Percentiles rank a stretch among this genome's conserved stretches.
phyloP scores from a whole-genome alignment of 2,113 vertebrate species.

The Mus pahari region DNA sequence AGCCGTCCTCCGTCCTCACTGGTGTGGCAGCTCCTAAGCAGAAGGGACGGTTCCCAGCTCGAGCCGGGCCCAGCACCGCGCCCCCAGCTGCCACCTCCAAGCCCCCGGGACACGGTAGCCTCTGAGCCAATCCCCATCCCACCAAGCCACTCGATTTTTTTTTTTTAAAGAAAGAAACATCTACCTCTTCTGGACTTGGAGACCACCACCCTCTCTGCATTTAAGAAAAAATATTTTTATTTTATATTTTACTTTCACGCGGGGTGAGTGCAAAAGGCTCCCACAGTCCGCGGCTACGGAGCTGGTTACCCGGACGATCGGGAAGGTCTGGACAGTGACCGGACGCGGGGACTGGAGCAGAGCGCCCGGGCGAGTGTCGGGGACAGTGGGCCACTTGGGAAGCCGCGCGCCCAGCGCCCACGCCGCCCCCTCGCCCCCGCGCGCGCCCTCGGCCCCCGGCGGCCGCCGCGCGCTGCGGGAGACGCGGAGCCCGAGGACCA shows the following conservation, averaged over 20 bases:
- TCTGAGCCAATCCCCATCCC: conserved; percentile 41
- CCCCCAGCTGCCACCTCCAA: conserved; percentile 42
- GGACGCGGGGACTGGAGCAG: conserved; percentile 76
- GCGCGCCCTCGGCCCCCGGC: conserved; percentile 66
- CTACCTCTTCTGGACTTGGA: conserved; percentile 66
- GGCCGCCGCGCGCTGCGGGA: conserved; percentile 70
- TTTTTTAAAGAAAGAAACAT: not conserved
- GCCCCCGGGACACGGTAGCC: not conserved
- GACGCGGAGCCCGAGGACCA: conserved; percentile 74
- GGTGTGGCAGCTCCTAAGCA: conserved; percentile 68
- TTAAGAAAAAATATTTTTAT: not conserved
- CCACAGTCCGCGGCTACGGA: not conserved
- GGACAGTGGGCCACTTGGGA: conserved; percentile 61
- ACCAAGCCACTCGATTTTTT: not conserved
- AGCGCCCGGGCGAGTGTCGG: conserved; percentile 55
- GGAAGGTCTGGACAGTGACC: conserved; percentile 69
- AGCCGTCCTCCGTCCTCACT: conserved; percentile 84
- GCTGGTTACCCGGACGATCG: conserved; percentile 35
- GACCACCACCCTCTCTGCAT: conserved; percentile 12
- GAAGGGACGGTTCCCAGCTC: conserved; percentile 54
- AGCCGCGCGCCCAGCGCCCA: conserved; percentile 57
- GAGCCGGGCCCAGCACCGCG: conserved; percentile 70
- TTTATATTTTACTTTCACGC: conserved; percentile 58
- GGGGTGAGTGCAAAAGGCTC: conserved; percentile 45
- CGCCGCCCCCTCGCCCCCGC: conserved; percentile 68